Evolutionary conservation across 2,888 invertebrate species (phyloP).

Genomic region (Ophion costatus): DNA sequence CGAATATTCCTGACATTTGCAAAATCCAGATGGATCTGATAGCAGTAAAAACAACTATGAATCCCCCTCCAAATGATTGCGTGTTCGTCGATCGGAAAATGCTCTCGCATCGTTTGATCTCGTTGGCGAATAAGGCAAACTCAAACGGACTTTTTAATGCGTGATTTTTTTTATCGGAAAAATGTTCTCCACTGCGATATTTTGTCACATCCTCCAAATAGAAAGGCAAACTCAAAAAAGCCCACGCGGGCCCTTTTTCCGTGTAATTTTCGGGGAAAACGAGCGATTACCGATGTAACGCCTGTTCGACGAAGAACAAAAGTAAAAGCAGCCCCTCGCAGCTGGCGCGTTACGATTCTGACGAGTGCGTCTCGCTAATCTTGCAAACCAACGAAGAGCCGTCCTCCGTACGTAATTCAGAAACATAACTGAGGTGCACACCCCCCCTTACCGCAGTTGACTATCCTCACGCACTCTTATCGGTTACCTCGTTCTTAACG

Average conservation of each 20-base stretch:
- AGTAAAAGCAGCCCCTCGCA: constrained; percentile 52
- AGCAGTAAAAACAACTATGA: background rate
- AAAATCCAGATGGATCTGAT: background rate
- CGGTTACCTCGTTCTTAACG: constrained; percentile 46
- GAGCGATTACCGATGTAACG: constrained; percentile 42
- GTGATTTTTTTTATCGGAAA: background rate
- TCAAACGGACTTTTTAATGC: too few species aligned
- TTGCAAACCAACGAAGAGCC: constrained; percentile 32
- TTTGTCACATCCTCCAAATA: background rate
- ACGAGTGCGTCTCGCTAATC: constrained; percentile 39
- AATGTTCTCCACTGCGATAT: background rate
- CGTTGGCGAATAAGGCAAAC: too few species aligned
- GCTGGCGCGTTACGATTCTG: background rate
- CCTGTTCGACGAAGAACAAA: constrained; percentile 46
- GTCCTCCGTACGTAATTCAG: constrained; percentile 37
- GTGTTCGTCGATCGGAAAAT: background rate
- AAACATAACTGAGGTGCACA: constrained; percentile 57
- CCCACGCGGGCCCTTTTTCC: background rate
- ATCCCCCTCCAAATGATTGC: background rate
- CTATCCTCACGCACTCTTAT: constrained; percentile 39
- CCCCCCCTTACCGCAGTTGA: background rate
- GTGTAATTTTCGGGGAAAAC: background rate
- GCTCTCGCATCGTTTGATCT: background rate
- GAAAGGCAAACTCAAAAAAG: background rate
- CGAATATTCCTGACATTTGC: background rate